Conservation (phyloP, 2,888 invertebrate species). For the Ptilodon capucinus region DNA sequence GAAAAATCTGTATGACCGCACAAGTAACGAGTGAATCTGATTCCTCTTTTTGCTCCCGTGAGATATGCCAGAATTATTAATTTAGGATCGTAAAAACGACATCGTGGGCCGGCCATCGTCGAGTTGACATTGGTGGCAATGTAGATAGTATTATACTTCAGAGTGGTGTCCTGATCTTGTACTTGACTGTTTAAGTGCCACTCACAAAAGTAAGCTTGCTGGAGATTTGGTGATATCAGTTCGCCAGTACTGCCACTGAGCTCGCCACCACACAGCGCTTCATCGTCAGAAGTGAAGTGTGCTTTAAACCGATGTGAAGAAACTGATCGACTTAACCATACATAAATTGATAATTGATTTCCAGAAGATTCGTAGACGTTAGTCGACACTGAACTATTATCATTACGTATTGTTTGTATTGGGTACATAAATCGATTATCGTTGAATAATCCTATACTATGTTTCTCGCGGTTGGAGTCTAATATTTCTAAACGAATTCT, state of each 20-base stretch:
- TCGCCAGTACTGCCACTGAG: constrained; percentile 48
- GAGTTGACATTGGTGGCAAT: constrained; percentile 51
- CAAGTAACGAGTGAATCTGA: constrained; percentile 32
- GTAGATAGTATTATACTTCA: constrained; percentile 48
- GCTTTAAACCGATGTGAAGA: constrained; percentile 87
- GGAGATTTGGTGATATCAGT: constrained; percentile 50
- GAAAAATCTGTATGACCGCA: constrained; percentile 49
- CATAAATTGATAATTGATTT: constrained; percentile 84
- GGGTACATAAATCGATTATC: constrained; percentile 70
- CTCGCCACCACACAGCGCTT: constrained; percentile 64
- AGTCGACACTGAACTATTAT: constrained; percentile 28
- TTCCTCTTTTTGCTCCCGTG: constrained; percentile 12
- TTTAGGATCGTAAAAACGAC: constrained; percentile 51
- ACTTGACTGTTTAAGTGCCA: constrained; percentile 54
- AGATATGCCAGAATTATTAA: constrained; percentile 44
- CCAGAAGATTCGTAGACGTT: constrained; percentile 83
- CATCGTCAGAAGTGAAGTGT: constrained; percentile 84
- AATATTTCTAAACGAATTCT: constrained; percentile 77
- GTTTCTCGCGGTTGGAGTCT: constrained; percentile 66
- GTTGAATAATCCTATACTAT: constrained; percentile 76
- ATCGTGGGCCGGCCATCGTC: constrained; percentile 38
- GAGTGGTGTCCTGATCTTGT: constrained; percentile 7
- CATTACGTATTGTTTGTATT: constrained; percentile 53
- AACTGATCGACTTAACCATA: constrained; percentile 74
- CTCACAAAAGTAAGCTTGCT: constrained; percentile 55